Conservation (phyloP, 2,113 vertebrate species). For the Buteo buteo region DNA sequence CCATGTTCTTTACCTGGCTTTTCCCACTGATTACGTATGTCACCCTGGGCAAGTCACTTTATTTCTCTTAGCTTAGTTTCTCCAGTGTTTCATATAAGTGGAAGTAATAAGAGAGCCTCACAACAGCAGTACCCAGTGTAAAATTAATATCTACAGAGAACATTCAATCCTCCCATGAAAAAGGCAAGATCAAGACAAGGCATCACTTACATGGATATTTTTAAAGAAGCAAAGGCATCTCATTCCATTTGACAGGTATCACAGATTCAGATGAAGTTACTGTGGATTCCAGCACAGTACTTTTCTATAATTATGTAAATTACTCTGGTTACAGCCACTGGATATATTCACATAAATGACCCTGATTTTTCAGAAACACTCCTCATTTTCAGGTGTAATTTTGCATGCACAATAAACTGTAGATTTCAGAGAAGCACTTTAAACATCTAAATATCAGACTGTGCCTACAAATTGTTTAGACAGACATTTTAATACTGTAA, state of each 20-base stretch:
- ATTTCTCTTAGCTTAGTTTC: background rate
- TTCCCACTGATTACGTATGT: background rate
- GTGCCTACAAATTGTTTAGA: conserved; percentile 41
- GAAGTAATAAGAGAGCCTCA: background rate
- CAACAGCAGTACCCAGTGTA: background rate
- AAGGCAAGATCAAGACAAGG: background rate
- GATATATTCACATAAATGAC: background rate
- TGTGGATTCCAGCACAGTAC: background rate
- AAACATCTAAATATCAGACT: conserved; percentile 28
- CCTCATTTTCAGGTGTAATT: conserved; percentile 23
- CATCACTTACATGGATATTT: background rate
- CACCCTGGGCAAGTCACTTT: background rate
- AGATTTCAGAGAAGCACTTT: conserved; percentile 27
- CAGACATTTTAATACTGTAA: conserved; percentile 38
- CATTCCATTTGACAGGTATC: background rate
- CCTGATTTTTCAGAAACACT: conserved; percentile 22
- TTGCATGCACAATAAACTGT: conserved; percentile 35
- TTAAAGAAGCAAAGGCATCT: background rate
- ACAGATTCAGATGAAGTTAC: background rate
- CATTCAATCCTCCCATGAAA: background rate
- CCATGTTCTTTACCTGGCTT: background rate
- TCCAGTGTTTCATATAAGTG: background rate
- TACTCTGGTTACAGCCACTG: background rate
- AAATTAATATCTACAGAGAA: background rate
- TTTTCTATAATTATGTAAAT: conserved; percentile 33